Percentiles rank a stretch among this genome's conserved stretches.
Evolutionary conservation across 1,140 invertebrate genomes (phyloP).

Genomic region (Diprion similis): DNA sequence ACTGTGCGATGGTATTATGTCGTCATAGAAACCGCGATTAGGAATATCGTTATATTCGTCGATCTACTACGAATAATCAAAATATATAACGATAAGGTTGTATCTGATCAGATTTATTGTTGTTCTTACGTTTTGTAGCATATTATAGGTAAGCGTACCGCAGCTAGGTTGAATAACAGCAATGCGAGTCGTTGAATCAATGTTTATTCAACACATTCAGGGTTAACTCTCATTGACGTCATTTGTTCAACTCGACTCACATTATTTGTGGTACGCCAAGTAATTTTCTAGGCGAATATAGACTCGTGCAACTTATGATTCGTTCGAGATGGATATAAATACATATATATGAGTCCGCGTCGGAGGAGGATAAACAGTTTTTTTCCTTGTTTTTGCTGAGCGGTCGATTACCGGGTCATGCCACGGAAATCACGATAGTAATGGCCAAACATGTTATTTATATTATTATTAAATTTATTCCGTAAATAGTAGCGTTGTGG

Average conservation of each 20-base stretch:
- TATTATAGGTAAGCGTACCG: not conserved
- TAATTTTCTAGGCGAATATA: not conserved
- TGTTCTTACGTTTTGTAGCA: not conserved
- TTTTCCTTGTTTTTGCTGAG: not conserved
- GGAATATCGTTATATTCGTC: not conserved
- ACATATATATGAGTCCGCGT: too few relatives aligned
- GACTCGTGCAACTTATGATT: not conserved
- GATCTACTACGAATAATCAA: not conserved
- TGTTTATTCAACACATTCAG: not conserved
- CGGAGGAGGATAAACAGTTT: not conserved
- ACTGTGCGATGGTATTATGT: too few relatives aligned
- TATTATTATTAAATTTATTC: too few relatives aligned
- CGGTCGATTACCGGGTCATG: not conserved
- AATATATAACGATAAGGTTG: not conserved
- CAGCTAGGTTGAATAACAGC: not conserved
- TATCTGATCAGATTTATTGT: conserved; percentile 3
- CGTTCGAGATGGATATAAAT: too few relatives aligned
- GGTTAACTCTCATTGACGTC: not conserved
- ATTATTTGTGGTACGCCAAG: not conserved
- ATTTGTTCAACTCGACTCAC: not conserved
- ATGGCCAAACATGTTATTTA: too few relatives aligned
- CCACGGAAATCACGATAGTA: too few relatives aligned
- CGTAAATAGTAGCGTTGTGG: too few relatives aligned
- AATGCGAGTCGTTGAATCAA: not conserved
- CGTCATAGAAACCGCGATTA: too few relatives aligned